Conservation (phyloP, 1,140 invertebrate genomes). For the Ylistrum balloti region DNA sequence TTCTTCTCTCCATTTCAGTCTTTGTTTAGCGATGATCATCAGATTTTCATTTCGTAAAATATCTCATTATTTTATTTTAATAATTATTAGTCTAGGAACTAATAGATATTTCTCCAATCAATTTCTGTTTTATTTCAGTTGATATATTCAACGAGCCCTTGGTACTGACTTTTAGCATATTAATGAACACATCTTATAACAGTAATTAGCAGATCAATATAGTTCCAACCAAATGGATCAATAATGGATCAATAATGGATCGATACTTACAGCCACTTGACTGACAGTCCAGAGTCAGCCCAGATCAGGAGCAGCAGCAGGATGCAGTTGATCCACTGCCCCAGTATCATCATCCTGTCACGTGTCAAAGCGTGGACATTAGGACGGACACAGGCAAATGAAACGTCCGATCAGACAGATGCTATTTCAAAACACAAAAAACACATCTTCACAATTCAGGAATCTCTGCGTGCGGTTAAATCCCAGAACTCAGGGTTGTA, state of each 20-base stretch:
- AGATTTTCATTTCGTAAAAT: no score
- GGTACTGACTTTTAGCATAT: no score
- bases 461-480: background rate
- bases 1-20: no score
- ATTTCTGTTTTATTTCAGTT: no score
- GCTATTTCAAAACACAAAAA: background rate
- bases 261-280: constrained; percentile 28
- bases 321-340: constrained; percentile 10
- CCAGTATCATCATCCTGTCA: constrained; percentile 10
- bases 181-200: no score
- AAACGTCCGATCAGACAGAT: constrained; percentile 10
- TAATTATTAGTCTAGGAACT: no score
- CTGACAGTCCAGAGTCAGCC: background rate
- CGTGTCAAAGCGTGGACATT: background rate
- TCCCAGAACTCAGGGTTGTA: background rate
- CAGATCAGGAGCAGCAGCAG: background rate
- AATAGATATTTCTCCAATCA: no score
- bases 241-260: background rate
- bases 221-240: background rate
- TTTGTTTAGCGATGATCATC: no score
- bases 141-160: no score
- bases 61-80: no score
- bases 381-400: constrained; percentile 12
- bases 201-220: background rate
- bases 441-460: constrained; percentile 27